These are phyloP conservation scores for Leptestheria dahalacensis DNA, from an alignment of 1,140 invertebrate species.

Conservation along the genomic window DNA sequence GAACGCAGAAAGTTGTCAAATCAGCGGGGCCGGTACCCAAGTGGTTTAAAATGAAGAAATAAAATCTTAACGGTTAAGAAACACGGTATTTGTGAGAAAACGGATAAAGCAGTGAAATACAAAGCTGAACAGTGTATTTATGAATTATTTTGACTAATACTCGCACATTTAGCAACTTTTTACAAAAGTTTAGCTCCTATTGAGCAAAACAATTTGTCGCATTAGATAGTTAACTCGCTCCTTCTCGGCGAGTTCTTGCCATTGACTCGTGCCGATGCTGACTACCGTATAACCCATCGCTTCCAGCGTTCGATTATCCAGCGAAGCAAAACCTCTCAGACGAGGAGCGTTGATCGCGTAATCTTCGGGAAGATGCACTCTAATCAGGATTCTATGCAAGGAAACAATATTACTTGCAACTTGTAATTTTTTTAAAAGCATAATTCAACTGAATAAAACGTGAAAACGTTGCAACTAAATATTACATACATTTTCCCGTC, in stretches of 20 bases:
- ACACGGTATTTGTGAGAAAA: not conserved
- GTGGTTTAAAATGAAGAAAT: slow-evolving; percentile 18
- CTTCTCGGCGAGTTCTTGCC: slow-evolving; percentile 1
- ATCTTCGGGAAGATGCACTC: not conserved
- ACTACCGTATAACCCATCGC: slow-evolving; percentile 1
- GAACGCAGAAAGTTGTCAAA: not conserved
- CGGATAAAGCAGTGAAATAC: not conserved
- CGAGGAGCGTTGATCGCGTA: not conserved
- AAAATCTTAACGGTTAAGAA: not conserved
- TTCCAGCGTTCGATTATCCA: not conserved
- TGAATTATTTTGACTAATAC: not conserved
- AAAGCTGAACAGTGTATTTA: not conserved
- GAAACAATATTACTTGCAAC: too few relatives aligned
- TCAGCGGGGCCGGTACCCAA: slow-evolving; percentile 15
- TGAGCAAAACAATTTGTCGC: not conserved
- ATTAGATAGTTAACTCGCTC: slow-evolving; percentile 8
- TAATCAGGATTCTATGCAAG: slow-evolving; percentile 1
- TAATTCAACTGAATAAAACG: not conserved
- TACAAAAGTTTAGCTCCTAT: not conserved
- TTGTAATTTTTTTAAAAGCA: too few relatives aligned
- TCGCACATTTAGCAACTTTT: not conserved
- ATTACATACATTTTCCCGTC: not conserved
- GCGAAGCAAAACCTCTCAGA: slow-evolving; percentile 4
- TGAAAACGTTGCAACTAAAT: too few relatives aligned
- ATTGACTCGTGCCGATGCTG: not conserved